Evolutionary conservation across 2,797 vertebrate genomes (phyloP), one percentile per base, ranked within the genome.

Genomic region (Lacerta bilineata): DNA sequence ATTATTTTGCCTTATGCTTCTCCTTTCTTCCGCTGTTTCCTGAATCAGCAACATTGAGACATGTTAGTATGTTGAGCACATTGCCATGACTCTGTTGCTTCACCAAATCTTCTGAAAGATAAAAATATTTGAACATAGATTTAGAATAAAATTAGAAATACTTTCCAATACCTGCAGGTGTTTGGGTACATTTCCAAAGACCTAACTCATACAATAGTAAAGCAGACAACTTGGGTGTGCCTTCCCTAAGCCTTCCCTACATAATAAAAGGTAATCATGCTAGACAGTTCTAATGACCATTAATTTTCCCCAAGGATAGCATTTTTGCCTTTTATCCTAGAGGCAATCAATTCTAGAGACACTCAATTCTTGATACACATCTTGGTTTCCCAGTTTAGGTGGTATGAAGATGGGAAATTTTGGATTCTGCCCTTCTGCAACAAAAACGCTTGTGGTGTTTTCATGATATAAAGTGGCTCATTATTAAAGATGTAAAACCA

Each of bases 91-190:
- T 79, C 91, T 71, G 71, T 17, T 0, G 0, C 89, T 90, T 87
- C 55, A 89, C 0, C 0, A 90, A 80, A 68, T 72, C 87, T 92
- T 74, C 95, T 96, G 93, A 81, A 95, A 94, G 92, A 95, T n/a
- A 93, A 92, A 90, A 94, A 89, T 23, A 79, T 88, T 86, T 93
- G 90, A 93, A 89, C 64, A 75, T 82, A 78, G 83, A 43, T 59
- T 80, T 83, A 43, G 23, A 80, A 87, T 71, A 55, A 84, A 55
- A 33, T 79, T 59, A 61, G 66, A 74, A 76, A 33, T 33, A 55
- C 33, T 80, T 75, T 61, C 36, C 72, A 25, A 77, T 46, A 27
- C 4, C 55, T 85, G 25, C 36, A 71, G 4, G 13, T 61, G 11
- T 15, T 76, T n/a, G 61, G 25, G 17, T 50, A 33, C 50, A 11